Percentiles rank a stretch among this genome's conserved stretches.
Evolutionary conservation across 1,140 invertebrate species (phyloP).

Genomic region (Aphelinus atriplicis): DNA sequence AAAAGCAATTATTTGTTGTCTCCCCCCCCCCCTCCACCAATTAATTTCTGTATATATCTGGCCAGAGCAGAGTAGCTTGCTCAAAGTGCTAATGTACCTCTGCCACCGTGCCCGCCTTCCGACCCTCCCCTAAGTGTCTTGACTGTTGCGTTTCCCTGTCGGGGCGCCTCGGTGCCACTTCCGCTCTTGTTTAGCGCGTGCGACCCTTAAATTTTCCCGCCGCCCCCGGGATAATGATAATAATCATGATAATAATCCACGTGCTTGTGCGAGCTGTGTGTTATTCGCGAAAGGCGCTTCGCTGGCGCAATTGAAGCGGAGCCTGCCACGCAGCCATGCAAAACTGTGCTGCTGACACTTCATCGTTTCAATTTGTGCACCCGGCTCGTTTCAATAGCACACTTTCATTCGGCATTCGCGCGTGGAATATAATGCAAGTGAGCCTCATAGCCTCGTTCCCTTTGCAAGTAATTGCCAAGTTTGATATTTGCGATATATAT

Average conservation of each 20-base stretch:
- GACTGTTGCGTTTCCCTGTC: conserved; percentile 12
- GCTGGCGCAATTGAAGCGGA: neutral
- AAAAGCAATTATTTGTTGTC: conserved; percentile 22
- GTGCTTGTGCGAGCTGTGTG: neutral
- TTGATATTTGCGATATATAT: no score
- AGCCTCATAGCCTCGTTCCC: no score
- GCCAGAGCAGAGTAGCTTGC: neutral
- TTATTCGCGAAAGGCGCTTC: neutral
- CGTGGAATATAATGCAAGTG: neutral
- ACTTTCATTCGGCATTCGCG: conserved; percentile 18
- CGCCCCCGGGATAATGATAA: neutral
- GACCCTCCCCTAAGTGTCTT: neutral
- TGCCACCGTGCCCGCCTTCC: neutral
- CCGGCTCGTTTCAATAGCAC: neutral
- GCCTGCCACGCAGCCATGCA: neutral
- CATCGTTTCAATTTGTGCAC: conserved; percentile 22
- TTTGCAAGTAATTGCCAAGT: no score
- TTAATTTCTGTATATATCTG: conserved; percentile 19
- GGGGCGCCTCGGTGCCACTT: neutral
- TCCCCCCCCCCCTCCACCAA: neutral
- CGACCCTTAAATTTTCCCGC: conserved; percentile 12
- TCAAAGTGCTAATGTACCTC: conserved; percentile 21
- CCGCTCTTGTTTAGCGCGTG: neutral
- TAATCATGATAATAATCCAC: conserved; percentile 17
- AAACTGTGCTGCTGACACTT: conserved; percentile 18